phyloP scores from a whole-genome alignment of 2,888 invertebrate genomes.

The Cryptus viduatorius region DNA sequence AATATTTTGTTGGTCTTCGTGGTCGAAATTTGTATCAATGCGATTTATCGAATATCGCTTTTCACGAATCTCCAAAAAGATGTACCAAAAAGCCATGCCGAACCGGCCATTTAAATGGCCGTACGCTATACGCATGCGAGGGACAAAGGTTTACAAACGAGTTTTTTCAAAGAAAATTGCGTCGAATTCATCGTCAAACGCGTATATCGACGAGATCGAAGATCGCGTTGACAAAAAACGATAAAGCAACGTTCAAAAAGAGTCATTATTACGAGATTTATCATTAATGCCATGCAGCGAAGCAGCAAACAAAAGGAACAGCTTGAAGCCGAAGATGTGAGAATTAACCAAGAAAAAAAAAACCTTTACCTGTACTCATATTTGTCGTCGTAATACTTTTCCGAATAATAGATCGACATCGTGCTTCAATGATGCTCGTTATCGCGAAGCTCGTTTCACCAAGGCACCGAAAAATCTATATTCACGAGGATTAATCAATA shows the following conservation, averaged over 20 bases:
- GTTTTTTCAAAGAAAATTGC: conserved; percentile 8
- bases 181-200: background rate
- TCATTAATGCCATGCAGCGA: background rate
- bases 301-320: conserved; percentile 29
- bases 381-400: conserved; percentile 96
- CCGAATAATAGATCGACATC: conserved; percentile 95
- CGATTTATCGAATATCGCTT: background rate
- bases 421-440: conserved; percentile 78
- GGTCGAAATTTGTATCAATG: background rate
- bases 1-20: background rate
- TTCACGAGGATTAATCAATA: conserved; percentile 19
- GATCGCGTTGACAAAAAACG: background rate
- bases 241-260: background rate
- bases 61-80: background rate
- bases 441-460: conserved; percentile 71
- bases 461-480: conserved; percentile 35
- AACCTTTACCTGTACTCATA: conserved; percentile 94
- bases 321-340: background rate
- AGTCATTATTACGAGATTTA: background rate
- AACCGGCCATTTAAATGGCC: conserved; percentile 67
- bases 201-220: background rate
- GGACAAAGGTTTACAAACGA: conserved; percentile 43
- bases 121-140: conserved; percentile 31
- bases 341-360: conserved; percentile 19
- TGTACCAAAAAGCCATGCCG: conserved; percentile 42